Conservation (phyloP, 2,797 vertebrate species). For the Peromyscus nudipes region DNA sequence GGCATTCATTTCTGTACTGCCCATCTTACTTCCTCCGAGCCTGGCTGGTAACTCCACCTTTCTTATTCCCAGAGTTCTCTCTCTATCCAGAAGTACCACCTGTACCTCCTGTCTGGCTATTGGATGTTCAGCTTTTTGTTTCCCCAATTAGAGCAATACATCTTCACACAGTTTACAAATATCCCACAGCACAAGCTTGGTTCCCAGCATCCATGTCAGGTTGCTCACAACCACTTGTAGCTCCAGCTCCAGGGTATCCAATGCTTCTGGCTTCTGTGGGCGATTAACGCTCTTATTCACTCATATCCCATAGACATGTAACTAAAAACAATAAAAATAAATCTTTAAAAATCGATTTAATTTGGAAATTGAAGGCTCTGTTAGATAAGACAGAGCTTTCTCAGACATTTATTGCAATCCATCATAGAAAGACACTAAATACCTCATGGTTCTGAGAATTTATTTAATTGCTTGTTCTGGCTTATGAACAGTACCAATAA, state of each 20-base stretch:
- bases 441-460: neutral
- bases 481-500: neutral
- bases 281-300: neutral
- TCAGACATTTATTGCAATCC: neutral
- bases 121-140: neutral
- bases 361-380: neutral
- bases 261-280: neutral
- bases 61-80: neutral
- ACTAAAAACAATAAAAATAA: neutral
- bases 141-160: neutral
- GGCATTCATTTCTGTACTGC: neutral
- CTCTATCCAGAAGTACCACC: neutral
- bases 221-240: neutral
- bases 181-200: neutral
- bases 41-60: neutral
- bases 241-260: neutral
- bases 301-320: neutral
- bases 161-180: neutral
- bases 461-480: neutral
- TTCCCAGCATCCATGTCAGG: neutral
- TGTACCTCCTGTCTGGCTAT: neutral
- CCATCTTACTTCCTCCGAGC: neutral
- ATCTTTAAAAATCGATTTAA: slow-evolving; percentile 1
- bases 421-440: neutral
- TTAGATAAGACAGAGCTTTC: neutral